A percentile compares a stretch with the other conserved stretches of the same genome.
These are phyloP conservation scores for Zophobas atratus DNA, from an alignment of 1,140 invertebrate genomes.

Conservation along the genomic window DNA sequence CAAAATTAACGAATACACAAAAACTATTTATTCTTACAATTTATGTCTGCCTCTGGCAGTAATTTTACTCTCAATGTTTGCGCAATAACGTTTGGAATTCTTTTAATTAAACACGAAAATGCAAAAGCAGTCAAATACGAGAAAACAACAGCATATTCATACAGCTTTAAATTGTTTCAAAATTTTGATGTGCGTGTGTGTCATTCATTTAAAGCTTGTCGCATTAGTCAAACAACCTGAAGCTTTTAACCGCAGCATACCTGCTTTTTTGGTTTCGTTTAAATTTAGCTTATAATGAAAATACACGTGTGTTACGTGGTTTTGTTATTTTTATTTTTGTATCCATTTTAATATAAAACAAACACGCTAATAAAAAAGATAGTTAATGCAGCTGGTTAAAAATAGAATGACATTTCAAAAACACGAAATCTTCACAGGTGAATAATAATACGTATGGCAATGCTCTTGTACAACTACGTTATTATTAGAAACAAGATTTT, in stretches of 20 bases:
- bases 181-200: no score
- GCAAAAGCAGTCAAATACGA: no score
- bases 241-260: not conserved
- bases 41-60: not conserved
- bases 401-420: conserved; percentile 13
- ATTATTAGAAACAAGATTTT: conserved; percentile 29
- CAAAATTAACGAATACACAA: conserved; percentile 12
- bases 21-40: conserved; percentile 18
- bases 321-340: conserved; percentile 19
- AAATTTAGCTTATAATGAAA: not conserved
- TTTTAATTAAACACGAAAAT: no score
- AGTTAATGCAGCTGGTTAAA: not conserved
- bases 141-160: no score
- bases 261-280: not conserved
- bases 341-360: not conserved
- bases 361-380: not conserved
- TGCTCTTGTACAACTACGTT: not conserved
- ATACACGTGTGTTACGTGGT: conserved; percentile 3
- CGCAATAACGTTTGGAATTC: not conserved
- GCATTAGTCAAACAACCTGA: no score
- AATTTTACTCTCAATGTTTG: not conserved
- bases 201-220: no score
- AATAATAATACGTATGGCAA: conserved; percentile 12
- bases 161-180: no score
- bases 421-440: conserved; percentile 17